phyloP scores from a whole-genome alignment of 2,113 vertebrate genomes.

The Speoplatyrhinus poulsoni region DNA sequence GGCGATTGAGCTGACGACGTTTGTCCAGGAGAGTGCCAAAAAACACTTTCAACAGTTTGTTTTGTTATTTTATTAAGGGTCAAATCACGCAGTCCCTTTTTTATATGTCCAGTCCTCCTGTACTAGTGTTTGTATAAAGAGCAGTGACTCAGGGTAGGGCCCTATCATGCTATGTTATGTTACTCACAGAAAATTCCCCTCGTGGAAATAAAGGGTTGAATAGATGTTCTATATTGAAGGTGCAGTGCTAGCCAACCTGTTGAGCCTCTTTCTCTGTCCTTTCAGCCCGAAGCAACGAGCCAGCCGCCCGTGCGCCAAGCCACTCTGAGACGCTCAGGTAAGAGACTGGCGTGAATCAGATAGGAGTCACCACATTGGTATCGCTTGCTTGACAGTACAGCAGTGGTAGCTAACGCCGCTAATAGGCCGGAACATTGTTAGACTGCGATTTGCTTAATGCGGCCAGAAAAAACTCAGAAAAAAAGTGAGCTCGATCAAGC shows the following conservation, averaged over 20 bases:
- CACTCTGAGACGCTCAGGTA: slow-evolving; percentile 59
- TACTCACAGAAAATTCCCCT: slow-evolving; percentile 52
- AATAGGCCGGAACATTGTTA: too few species aligned
- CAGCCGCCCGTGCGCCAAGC: slow-evolving; percentile 56
- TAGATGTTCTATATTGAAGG: slow-evolving; percentile 16
- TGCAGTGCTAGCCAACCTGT: slow-evolving; percentile 15
- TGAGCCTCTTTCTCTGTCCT: slow-evolving; percentile 28
- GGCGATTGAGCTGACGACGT: slow-evolving; percentile 1
- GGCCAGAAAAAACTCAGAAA: too few species aligned
- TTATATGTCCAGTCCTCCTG: not conserved
- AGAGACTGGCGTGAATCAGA: slow-evolving; percentile 26
- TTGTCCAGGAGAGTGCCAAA: slow-evolving; percentile 17
- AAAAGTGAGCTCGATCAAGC: too few species aligned
- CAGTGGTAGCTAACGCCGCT: too few species aligned
- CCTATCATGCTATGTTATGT: slow-evolving; percentile 31
- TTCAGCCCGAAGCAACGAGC: slow-evolving; percentile 54
- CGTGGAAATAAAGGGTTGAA: slow-evolving; percentile 52
- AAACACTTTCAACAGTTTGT: slow-evolving; percentile 14
- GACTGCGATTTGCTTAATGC: too few species aligned
- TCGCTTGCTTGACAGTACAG: not conserved
- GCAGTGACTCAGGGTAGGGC: slow-evolving; percentile 50
- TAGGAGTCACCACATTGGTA: not conserved
- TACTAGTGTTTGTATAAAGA: slow-evolving; percentile 8
- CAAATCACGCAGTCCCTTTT: slow-evolving; percentile 3
- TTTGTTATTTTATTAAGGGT: not conserved